phyloP scores from a whole-genome alignment of 2,888 invertebrate species.

The Parasteatoda lunata region DNA sequence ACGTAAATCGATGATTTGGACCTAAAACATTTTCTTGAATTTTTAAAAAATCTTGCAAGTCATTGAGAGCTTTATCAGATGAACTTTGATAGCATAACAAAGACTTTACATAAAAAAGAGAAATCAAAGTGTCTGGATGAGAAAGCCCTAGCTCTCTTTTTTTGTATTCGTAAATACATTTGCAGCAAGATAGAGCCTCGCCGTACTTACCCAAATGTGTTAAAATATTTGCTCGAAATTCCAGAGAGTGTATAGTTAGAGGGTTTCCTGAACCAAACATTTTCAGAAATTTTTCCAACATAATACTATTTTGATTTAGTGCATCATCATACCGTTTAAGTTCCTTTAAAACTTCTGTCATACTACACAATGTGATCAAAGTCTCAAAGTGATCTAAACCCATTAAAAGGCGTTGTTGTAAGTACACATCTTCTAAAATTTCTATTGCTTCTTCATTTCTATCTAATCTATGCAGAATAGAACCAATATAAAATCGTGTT shows the following conservation, averaged over 20 bases:
- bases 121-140: neutral
- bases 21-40: neutral
- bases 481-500: neutral
- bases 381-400: neutral
- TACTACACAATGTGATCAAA: neutral
- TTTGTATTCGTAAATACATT: neutral
- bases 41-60: neutral
- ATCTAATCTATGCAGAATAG: neutral
- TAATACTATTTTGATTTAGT: neutral
- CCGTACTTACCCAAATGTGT: neutral
- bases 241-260: neutral
- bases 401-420: neutral
- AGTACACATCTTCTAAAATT: neutral
- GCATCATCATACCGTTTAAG: neutral
- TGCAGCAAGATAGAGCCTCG: neutral
- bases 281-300: neutral
- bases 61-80: neutral
- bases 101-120: neutral
- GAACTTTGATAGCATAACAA: neutral
- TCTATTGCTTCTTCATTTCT: neutral
- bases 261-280: neutral
- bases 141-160: neutral
- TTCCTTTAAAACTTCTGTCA: neutral
- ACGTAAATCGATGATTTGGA: neutral
- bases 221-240: neutral